Evolutionary conservation across 2,888 invertebrate genomes (phyloP).

Genomic region (Meandrusa payeni): DNA sequence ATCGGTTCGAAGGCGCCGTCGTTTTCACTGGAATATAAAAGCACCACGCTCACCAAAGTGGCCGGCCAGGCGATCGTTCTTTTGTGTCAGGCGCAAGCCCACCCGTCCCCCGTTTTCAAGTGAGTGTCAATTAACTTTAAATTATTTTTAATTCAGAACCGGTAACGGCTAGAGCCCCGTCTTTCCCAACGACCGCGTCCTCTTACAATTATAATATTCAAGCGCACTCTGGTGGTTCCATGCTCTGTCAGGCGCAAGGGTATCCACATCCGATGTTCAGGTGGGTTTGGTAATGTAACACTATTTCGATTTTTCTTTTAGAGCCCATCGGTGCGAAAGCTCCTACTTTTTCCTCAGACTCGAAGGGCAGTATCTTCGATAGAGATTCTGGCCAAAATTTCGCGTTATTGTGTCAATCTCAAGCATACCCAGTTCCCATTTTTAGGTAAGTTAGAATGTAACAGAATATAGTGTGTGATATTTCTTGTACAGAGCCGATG

Average conservation of each 20-base stretch:
- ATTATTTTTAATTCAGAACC: conserved; percentile 63
- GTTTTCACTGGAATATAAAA: conserved; percentile 79
- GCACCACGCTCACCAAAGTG: conserved; percentile 79
- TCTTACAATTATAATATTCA: conserved; percentile 72
- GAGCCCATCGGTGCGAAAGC: conserved; percentile 83
- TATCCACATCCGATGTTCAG: conserved; percentile 85
- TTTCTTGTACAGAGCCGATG: conserved; percentile 77
- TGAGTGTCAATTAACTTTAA: conserved; percentile 58
- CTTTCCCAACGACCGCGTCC: conserved; percentile 73
- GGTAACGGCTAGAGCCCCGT: conserved; percentile 72
- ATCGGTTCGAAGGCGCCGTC: conserved; percentile 82
- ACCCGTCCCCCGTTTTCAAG: conserved; percentile 85
- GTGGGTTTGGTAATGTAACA: conserved; percentile 59
- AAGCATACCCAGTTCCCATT: conserved; percentile 83
- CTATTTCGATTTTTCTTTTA: conserved; percentile 46
- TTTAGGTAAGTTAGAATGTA: conserved; percentile 79
- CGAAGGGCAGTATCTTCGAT: conserved; percentile 83
- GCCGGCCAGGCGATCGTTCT: conserved; percentile 79
- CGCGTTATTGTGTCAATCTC: conserved; percentile 83
- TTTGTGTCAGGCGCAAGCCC: conserved; percentile 85
- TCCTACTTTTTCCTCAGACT: conserved; percentile 82
- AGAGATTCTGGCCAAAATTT: conserved; percentile 79
- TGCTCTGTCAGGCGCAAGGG: conserved; percentile 80
- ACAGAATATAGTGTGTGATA: neutral
- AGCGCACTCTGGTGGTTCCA: conserved; percentile 60